These are phyloP conservation scores for Caenorhabditis drosophilae DNA, from an alignment of 2,888 invertebrate species.

Conservation along the genomic window DNA sequence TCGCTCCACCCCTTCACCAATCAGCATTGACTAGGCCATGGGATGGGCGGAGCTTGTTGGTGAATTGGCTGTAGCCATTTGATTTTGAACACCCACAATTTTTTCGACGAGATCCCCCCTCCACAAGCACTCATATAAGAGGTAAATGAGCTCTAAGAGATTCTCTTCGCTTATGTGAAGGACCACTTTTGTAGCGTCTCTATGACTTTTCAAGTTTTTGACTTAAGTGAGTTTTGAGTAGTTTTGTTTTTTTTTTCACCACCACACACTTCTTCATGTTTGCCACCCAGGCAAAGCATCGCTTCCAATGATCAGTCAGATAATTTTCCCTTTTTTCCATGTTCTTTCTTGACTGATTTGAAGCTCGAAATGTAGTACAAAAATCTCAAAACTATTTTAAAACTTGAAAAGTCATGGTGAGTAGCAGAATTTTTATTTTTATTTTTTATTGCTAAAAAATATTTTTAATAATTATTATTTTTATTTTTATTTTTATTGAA, in stretches of 20 bases:
- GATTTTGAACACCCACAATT: too few relatives aligned
- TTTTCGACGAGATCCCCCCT: constrained; percentile 30
- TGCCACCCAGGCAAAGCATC: background rate
- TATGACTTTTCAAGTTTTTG: constrained; percentile 16
- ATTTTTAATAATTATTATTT: background rate
- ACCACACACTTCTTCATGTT: too few relatives aligned
- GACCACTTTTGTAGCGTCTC: too few relatives aligned
- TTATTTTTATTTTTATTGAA: background rate
- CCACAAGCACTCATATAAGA: constrained; percentile 51
- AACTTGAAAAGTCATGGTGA: constrained; percentile 29
- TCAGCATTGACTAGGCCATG: constrained; percentile 3
- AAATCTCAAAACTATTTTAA: constrained; percentile 1
- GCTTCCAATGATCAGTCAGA: constrained; percentile 9
- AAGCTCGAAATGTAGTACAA: too few relatives aligned
- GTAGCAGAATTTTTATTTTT: background rate
- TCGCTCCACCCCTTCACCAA: background rate
- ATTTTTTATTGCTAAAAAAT: background rate
- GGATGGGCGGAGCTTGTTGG: constrained; percentile 30
- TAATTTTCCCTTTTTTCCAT: constrained; percentile 12
- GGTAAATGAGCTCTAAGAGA: constrained; percentile 53
- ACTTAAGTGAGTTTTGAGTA: constrained; percentile 38
- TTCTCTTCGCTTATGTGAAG: constrained; percentile 44
- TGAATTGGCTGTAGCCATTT: too few relatives aligned
- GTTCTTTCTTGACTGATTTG: background rate
- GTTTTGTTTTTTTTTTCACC: too few relatives aligned